A percentile compares a stretch with the other conserved stretches of the same genome.
Conservation (phyloP, 2,888 invertebrate species). For the Cryptus viduatorius region DNA sequence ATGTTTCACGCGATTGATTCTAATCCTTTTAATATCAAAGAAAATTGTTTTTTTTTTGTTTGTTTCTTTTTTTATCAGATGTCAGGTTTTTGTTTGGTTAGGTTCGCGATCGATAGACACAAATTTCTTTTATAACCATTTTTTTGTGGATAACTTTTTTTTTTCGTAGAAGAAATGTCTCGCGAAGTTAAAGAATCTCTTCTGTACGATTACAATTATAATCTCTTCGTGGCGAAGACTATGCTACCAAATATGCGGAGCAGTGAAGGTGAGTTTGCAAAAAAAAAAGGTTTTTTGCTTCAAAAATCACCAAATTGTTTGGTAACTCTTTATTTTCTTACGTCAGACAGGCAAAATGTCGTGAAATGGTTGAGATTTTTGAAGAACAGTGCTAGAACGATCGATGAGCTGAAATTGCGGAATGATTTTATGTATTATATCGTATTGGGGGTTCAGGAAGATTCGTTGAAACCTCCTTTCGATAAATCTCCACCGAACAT, state of each 20-base stretch:
- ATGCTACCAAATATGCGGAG: conserved; percentile 84
- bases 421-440: conserved; percentile 87
- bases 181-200: conserved; percentile 70
- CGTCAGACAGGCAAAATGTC: conserved; percentile 84
- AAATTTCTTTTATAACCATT: conserved; percentile 35
- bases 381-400: conserved; percentile 83
- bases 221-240: conserved; percentile 85
- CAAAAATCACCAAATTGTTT: neutral
- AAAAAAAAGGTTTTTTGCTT: neutral
- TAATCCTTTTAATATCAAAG: neutral
- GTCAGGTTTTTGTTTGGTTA: neutral
- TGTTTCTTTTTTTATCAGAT: conserved; percentile 1
- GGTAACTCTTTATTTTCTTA: neutral
- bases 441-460: conserved; percentile 85
- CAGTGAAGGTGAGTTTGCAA: conserved; percentile 74
- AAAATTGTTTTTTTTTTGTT: conserved; percentile 13
- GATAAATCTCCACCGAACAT: conserved; percentile 85
- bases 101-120: neutral
- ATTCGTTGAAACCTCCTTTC: conserved; percentile 86
- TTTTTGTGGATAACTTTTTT: neutral
- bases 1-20: no score
- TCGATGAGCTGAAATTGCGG: conserved; percentile 86
- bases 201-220: conserved; percentile 86
- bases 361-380: conserved; percentile 86
- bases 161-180: conserved; percentile 65